Conservation (phyloP, 2,113 vertebrate genomes). For the Phrynosoma blainvillii region DNA sequence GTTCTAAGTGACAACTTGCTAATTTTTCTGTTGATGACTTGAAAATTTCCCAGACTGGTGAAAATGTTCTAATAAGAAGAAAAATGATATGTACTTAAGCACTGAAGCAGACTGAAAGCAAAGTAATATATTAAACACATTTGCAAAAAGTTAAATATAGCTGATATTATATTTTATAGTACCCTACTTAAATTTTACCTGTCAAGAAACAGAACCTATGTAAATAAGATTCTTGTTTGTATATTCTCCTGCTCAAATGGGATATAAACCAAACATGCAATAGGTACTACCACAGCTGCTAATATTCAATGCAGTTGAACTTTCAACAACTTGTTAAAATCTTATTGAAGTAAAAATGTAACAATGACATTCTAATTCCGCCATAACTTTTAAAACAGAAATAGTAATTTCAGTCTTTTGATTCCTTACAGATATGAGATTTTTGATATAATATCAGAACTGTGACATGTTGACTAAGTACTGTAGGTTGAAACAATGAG, state of each 20-base stretch:
- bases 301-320: neutral
- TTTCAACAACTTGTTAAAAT: neutral
- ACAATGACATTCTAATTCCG: neutral
- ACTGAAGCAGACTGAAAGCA: neutral
- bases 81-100: neutral
- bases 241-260: neutral
- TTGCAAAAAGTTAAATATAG: neutral
- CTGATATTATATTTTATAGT: neutral
- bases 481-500: neutral
- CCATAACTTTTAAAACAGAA: neutral
- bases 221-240: conserved; percentile 4
- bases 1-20: conserved; percentile 93
- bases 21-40: conserved; percentile 95
- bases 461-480: neutral
- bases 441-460: neutral
- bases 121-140: neutral
- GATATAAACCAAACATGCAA: neutral
- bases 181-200: neutral
- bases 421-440: neutral
- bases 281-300: neutral
- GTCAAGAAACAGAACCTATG: neutral
- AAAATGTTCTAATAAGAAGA: conserved; percentile 86
- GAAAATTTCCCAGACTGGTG: conserved; percentile 96
- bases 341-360: neutral
- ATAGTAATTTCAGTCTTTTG: neutral